Evolutionary conservation across 2,888 invertebrate species (phyloP).

Genomic region (Leptopilina myrica): DNA sequence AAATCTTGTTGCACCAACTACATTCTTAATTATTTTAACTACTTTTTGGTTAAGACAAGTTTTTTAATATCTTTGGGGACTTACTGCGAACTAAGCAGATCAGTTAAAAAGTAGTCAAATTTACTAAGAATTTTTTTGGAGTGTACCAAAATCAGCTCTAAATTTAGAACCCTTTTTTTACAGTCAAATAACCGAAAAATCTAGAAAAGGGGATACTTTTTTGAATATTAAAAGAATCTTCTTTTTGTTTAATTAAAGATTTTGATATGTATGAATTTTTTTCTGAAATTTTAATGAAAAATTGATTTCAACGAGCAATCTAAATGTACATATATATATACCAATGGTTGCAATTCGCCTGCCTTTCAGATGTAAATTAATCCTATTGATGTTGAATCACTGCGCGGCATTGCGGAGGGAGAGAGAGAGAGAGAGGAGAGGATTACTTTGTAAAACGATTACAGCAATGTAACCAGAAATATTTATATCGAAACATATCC

Average conservation of each 20-base stretch:
- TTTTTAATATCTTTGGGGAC: too few relatives aligned
- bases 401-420: neutral
- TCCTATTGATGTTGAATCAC: constrained; percentile 4
- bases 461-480: neutral
- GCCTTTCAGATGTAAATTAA: constrained; percentile 16
- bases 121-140: too few relatives aligned
- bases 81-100: too few relatives aligned
- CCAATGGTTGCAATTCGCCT: neutral
- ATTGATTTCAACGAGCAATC: neutral
- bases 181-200: too few relatives aligned
- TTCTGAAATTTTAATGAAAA: neutral
- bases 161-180: too few relatives aligned
- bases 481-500: neutral
- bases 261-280: neutral
- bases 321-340: neutral
- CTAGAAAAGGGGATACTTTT: neutral
- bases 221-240: too few relatives aligned
- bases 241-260: neutral
- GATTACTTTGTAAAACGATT: constrained; percentile 11
- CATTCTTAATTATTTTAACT: too few relatives aligned
- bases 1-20: too few relatives aligned
- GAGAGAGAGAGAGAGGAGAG: neutral
- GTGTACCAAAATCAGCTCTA: too few relatives aligned
- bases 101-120: too few relatives aligned
- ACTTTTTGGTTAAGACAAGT: too few relatives aligned